phyloP scores from a whole-genome alignment of 2,797 vertebrate species.

The Lagodon rhomboides region DNA sequence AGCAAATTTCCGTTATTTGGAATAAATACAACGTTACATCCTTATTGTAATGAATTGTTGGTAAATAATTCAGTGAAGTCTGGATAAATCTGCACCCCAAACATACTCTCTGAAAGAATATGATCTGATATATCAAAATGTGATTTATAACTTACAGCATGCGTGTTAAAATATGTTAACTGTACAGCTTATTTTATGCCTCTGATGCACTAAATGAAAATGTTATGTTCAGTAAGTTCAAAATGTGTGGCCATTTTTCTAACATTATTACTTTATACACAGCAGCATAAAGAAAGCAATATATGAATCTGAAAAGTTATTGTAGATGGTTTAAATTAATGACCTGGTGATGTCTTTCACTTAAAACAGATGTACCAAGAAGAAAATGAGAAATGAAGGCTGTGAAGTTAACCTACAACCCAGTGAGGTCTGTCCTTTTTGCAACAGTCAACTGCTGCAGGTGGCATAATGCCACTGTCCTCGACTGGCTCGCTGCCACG shows the following conservation, averaged over 20 bases:
- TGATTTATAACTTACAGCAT: too few species aligned
- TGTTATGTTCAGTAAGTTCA: neutral
- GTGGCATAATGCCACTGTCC: conserved; percentile 40
- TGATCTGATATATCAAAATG: too few species aligned
- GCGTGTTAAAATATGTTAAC: too few species aligned
- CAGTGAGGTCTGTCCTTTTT: conserved; percentile 16
- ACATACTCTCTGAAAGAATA: too few species aligned
- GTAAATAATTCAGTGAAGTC: too few species aligned
- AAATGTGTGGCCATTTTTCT: neutral
- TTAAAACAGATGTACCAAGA: neutral
- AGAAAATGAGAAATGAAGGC: conserved; percentile 14
- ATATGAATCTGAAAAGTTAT: neutral
- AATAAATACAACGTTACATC: too few species aligned
- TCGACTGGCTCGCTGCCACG: conserved; percentile 60
- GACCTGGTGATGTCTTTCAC: neutral
- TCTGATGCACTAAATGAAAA: too few species aligned
- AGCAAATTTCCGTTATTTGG: too few species aligned
- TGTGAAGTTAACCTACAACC: neutral
- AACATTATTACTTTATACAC: too few species aligned
- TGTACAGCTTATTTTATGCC: too few species aligned
- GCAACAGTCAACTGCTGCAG: conserved; percentile 26
- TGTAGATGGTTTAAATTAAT: conserved; percentile 13
- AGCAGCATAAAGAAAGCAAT: neutral
- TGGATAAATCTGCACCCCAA: too few species aligned
- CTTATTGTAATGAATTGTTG: too few species aligned